Conservation (phyloP, 2,888 invertebrate species). For the Anodontia alba region DNA sequence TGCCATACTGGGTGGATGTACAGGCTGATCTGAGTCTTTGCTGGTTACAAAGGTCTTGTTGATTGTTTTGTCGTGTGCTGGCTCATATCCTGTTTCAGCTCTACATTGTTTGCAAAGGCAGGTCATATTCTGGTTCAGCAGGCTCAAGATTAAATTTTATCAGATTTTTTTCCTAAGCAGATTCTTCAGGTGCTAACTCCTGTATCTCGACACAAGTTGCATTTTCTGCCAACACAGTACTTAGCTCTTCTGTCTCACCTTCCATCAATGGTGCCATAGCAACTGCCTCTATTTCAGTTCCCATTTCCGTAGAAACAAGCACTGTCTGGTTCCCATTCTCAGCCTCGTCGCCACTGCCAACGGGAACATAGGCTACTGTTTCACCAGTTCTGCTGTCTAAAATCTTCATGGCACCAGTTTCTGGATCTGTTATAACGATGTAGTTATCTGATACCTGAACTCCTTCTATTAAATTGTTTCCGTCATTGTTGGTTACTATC, state of each 20-base stretch:
- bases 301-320: constrained; percentile 40
- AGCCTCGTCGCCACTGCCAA: constrained; percentile 29
- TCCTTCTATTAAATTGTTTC: constrained; percentile 57
- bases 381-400: constrained; percentile 71
- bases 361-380: constrained; percentile 63
- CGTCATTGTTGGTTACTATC: constrained; percentile 66
- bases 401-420: constrained; percentile 64
- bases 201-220: not conserved
- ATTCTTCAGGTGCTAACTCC: not conserved
- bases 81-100: too few relatives aligned
- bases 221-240: not conserved
- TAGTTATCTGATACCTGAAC: constrained; percentile 68
- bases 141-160: too few relatives aligned
- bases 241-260: not conserved
- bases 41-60: too few relatives aligned
- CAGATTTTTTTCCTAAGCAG: too few relatives aligned
- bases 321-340: constrained; percentile 48
- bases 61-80: too few relatives aligned
- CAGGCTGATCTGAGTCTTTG: too few relatives aligned
- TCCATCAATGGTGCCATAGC: constrained; percentile 18
- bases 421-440: constrained; percentile 63
- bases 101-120: too few relatives aligned
- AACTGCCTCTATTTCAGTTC: constrained; percentile 31
- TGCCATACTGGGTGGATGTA: too few relatives aligned
- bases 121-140: too few relatives aligned